phyloP scores from a whole-genome alignment of 2,797 vertebrate species.

The Hirundo rustica region DNA sequence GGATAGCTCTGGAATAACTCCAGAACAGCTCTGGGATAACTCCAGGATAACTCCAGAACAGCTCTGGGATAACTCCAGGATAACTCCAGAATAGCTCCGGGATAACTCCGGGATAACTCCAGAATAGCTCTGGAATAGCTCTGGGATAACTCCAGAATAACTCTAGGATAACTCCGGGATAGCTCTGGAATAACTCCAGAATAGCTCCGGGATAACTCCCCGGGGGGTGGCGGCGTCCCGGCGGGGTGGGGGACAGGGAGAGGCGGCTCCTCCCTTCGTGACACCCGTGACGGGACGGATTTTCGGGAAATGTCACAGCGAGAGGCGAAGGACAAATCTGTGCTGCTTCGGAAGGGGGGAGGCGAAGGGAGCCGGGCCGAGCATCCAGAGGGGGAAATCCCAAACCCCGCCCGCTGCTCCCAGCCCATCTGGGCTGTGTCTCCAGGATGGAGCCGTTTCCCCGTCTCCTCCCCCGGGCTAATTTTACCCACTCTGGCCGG shows the following conservation, averaged over 20 bases:
- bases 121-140: too few species aligned
- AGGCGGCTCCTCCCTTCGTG: not conserved
- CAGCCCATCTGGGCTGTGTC: not conserved
- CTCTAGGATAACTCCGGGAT: not conserved
- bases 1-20: not conserved
- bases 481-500: conserved; percentile 29
- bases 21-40: not conserved
- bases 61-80: not conserved
- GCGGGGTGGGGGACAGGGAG: accelerated
- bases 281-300: accelerated
- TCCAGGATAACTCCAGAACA: too few species aligned
- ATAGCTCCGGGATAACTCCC: not conserved
- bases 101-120: not conserved
- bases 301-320: not conserved
- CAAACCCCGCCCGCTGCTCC: not conserved
- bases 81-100: too few species aligned
- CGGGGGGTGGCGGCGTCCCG: accelerated
- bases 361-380: not conserved
- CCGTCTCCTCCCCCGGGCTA: conserved; percentile 15
- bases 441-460: not conserved
- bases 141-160: too few species aligned
- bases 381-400: not conserved
- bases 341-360: not conserved
- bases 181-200: too few species aligned
- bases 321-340: too few species aligned